These are phyloP conservation scores for Zootoca vivipara DNA, from an alignment of 2,113 vertebrate species.

Conservation along the genomic window DNA sequence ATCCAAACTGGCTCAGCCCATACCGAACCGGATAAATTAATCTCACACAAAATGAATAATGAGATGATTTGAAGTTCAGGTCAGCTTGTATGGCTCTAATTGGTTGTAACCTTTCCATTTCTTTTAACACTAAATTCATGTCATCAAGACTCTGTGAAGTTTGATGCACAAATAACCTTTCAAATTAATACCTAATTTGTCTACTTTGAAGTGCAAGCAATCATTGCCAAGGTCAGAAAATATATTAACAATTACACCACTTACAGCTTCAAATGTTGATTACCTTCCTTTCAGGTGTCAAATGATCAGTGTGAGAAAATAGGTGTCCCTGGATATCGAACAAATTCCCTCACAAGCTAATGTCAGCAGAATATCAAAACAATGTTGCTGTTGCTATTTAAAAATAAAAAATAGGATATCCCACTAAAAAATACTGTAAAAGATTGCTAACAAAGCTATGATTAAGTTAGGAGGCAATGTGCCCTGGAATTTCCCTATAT, in stretches of 20 bases:
- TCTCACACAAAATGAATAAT: neutral
- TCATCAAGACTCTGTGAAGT: neutral
- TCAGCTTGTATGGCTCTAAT: neutral
- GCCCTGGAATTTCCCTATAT: neutral
- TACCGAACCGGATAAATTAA: neutral
- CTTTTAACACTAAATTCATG: conserved; percentile 4
- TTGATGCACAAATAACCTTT: neutral
- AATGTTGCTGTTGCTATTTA: neutral
- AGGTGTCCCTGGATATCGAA: neutral
- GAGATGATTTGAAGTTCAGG: neutral
- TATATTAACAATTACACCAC: neutral
- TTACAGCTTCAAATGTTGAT: neutral
- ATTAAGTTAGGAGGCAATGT: neutral
- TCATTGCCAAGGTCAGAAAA: neutral
- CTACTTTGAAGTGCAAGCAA: neutral
- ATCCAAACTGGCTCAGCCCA: too few species aligned
- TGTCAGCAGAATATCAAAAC: neutral
- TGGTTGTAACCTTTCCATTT: neutral
- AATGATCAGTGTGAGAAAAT: neutral
- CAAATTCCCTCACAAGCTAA: neutral
- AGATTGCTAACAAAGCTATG: neutral
- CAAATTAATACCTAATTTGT: neutral
- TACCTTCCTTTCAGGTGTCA: neutral
- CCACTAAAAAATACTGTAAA: neutral
- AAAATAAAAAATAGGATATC: neutral